Evolutionary conservation across 1,140 invertebrate genomes (phyloP).

Genomic region (Pogonomyrmex barbatus): DNA sequence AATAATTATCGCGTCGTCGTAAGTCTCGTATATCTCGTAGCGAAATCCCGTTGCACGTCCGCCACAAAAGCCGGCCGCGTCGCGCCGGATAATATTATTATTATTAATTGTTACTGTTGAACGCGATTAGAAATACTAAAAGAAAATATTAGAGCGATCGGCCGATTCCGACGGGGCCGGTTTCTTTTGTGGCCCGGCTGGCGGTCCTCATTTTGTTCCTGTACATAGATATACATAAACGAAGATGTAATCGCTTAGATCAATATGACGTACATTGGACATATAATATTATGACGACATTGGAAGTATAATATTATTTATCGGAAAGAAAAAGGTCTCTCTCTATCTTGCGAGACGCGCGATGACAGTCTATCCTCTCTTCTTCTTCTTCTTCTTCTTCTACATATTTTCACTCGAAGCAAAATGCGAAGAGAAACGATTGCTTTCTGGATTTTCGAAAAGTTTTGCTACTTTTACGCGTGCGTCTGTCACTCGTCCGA

Average conservation of each 20-base stretch:
- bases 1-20: constrained; percentile 71
- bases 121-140: constrained; percentile 43
- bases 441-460: constrained; percentile 43
- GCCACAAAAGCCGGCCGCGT: constrained; percentile 65
- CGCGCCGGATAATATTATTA: constrained; percentile 8
- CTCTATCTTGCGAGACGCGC: neutral
- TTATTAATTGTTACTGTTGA: constrained; percentile 68
- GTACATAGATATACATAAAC: constrained; percentile 74
- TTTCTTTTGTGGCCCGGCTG: constrained; percentile 54
- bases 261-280: constrained; percentile 33
- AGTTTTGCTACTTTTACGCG: constrained; percentile 41
- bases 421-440: constrained; percentile 21
- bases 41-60: constrained; percentile 55
- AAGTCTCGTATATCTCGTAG: constrained; percentile 73
- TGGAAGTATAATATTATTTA: constrained; percentile 9
- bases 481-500: constrained; percentile 23
- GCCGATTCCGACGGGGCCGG: constrained; percentile 10
- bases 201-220: constrained; percentile 67
- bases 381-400: constrained; percentile 25
- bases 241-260: constrained; percentile 70
- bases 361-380: constrained; percentile 25
- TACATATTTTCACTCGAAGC: constrained; percentile 31
- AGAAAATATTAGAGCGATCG: constrained; percentile 43
- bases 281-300: neutral
- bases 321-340: neutral